Percentiles rank a stretch among this genome's conserved stretches.
Conservation (phyloP, 2,113 vertebrate species). For the Barnardius zonarius region DNA sequence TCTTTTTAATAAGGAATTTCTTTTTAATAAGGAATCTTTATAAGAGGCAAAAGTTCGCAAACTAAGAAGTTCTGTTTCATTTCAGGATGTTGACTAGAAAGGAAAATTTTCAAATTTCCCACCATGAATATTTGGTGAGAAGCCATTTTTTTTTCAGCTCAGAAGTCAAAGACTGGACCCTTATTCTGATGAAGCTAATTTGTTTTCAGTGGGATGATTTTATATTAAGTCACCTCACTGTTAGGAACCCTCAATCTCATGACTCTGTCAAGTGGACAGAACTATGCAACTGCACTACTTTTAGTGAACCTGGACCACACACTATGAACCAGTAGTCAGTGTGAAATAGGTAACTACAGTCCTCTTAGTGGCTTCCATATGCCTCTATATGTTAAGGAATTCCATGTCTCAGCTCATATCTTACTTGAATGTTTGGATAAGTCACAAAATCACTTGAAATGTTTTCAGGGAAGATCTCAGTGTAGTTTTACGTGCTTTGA, state of each 20-base stretch:
- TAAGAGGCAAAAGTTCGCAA: background rate
- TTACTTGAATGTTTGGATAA: background rate
- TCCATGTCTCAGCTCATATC: background rate
- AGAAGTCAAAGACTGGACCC: background rate
- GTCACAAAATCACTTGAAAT: background rate
- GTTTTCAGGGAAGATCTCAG: background rate
- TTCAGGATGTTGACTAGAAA: background rate
- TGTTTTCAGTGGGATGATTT: background rate
- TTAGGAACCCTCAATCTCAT: background rate
- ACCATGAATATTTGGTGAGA: background rate
- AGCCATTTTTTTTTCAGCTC: background rate
- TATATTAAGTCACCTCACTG: background rate
- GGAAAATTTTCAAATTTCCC: background rate
- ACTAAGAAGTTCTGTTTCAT: background rate
- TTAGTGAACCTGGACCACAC: background rate
- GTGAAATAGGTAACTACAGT: background rate
- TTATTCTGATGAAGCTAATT: background rate
- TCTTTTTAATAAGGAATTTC: background rate
- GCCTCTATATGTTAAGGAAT: background rate
- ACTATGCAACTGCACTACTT: background rate
- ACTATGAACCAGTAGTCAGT: background rate
- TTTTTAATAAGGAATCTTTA: background rate
- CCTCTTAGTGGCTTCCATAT: accelerated
- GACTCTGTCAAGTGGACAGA: background rate
- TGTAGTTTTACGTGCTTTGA: background rate